phyloP scores from a whole-genome alignment of 1,140 invertebrate species.

The Bombus turneri region DNA sequence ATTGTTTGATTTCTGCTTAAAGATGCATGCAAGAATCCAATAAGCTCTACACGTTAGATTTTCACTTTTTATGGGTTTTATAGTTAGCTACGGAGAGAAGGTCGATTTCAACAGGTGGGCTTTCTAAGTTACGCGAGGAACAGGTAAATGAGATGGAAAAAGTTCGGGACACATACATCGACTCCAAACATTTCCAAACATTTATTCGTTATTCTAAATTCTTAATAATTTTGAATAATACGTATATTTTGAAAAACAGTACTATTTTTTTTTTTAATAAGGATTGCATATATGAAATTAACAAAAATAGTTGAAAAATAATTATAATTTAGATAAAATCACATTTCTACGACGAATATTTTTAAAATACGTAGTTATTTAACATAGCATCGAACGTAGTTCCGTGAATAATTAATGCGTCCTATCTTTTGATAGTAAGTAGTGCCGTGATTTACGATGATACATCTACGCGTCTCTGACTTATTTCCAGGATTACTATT shows the following conservation, averaged over 20 bases:
- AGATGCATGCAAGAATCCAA: conserved; percentile 13
- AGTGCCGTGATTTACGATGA: neutral
- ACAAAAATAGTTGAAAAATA: neutral
- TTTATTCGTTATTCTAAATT: neutral
- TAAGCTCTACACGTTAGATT: conserved; percentile 11
- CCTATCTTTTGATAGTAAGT: neutral
- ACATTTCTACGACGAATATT: neutral
- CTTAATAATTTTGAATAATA: neutral
- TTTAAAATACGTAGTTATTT: no score
- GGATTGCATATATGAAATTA: neutral
- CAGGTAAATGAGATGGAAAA: conserved; percentile 40
- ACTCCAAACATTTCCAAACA: neutral
- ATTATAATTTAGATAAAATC: neutral
- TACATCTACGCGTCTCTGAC: neutral
- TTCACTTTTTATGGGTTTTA: conserved; percentile 45
- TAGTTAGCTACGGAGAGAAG: conserved; percentile 9
- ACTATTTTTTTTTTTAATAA: neutral
- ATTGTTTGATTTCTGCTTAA: neutral
- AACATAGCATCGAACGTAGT: neutral
- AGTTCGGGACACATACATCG: neutral
- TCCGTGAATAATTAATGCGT: neutral
- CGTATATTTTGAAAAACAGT: no score
- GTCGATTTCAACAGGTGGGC: conserved; percentile 51
- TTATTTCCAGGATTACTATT: conserved; percentile 29
- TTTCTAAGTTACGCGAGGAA: conserved; percentile 37